phyloP scores from a whole-genome alignment of 1,140 invertebrate species.

The Dinothrombium tinctorium region DNA sequence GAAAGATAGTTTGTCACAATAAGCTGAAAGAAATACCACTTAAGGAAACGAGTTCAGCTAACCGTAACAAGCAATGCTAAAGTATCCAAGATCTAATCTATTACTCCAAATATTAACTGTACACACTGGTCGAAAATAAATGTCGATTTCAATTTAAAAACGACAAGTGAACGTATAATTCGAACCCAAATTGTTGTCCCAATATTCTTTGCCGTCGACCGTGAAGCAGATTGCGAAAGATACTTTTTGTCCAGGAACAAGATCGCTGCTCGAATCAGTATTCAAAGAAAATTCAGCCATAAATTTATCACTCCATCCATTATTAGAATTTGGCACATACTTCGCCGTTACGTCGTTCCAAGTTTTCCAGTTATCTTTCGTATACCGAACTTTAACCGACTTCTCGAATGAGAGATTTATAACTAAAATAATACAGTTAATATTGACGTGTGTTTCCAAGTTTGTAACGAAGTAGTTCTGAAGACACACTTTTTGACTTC shows the following conservation, averaged over 20 bases:
- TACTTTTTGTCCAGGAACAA: conserved; percentile 34
- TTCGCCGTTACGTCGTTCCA: conserved; percentile 46
- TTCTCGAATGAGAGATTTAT: conserved; percentile 77
- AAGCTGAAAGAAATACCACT: too few species aligned
- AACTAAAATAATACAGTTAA: conserved; percentile 63
- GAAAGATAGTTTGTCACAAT: too few species aligned
- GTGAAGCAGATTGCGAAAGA: conserved; percentile 61
- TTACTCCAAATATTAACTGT: too few species aligned
- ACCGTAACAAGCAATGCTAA: too few species aligned
- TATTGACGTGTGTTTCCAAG: conserved; percentile 34
- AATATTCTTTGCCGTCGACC: conserved; percentile 47
- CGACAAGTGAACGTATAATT: conserved; percentile 35
- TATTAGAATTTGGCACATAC: conserved; percentile 66
- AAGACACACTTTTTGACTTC: conserved; percentile 44
- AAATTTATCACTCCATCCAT: conserved; percentile 61
- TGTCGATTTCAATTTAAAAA: too few species aligned
- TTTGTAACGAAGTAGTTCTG: conserved; percentile 56
- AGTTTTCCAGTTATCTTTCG: conserved; percentile 57
- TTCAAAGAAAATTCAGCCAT: conserved; percentile 43
- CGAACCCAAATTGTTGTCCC: conserved; percentile 63
- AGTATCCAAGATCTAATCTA: too few species aligned
- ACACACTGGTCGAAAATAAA: too few species aligned
- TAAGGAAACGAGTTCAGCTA: too few species aligned
- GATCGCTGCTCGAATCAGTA: conserved; percentile 1
- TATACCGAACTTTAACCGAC: conserved; percentile 60